A percentile compares a stretch with the other conserved stretches of the same genome.
These are phyloP conservation scores for Diploscapter pachys DNA, from an alignment of 1,140 invertebrate species.

Conservation along the genomic window DNA sequence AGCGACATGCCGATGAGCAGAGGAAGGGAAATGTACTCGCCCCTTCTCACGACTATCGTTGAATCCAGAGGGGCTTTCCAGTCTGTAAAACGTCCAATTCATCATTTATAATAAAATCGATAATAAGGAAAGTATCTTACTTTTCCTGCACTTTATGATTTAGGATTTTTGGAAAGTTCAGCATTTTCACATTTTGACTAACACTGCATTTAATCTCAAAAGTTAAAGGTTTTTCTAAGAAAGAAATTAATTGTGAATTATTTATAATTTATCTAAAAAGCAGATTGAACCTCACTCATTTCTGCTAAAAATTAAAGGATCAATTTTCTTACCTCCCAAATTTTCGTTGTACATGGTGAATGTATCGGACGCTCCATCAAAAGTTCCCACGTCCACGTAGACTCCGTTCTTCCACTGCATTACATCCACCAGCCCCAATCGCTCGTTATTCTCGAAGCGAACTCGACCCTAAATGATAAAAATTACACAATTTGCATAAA, in stretches of 20 bases:
- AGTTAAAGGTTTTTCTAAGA: too few species aligned
- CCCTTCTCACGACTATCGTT: conserved; percentile 45
- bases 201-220: too few species aligned
- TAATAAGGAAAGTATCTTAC: too few species aligned
- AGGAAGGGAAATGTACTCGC: conserved; percentile 76
- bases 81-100: conserved; percentile 12
- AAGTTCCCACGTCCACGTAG: conserved; percentile 46
- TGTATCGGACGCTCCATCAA: conserved; percentile 44
- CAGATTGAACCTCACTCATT: background rate
- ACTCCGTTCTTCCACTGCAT: conserved; percentile 73
- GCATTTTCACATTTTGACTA: too few species aligned
- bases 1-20: conserved; percentile 80
- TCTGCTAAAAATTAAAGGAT: background rate
- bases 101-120: too few species aligned
- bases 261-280: too few species aligned
- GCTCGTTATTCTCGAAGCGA: conserved; percentile 87
- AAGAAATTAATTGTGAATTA: too few species aligned
- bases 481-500: background rate
- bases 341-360: conserved; percentile 29
- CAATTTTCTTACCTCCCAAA: conserved; percentile 20
- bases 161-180: too few species aligned
- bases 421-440: conserved; percentile 85
- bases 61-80: conserved; percentile 50
- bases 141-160: too few species aligned
- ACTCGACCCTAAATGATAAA: conserved; percentile 76